Base-by-base conservation (phyloP, 1,140 invertebrate species). In the Nephila pilipes region DNA sequence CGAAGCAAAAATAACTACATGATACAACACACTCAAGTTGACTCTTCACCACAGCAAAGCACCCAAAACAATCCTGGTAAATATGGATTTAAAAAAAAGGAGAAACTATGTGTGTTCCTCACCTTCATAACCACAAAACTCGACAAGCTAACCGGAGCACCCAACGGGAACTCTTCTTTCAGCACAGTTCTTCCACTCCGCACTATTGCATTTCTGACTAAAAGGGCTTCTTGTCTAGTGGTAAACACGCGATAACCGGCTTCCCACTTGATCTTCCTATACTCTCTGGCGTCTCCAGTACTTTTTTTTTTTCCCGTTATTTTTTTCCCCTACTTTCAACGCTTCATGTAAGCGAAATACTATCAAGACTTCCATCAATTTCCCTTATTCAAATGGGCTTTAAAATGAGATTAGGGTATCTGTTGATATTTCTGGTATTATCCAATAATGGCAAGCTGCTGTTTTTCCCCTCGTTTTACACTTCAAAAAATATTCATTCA, bases 151-250 rank as follows among this genome's bases (percentile, higher is more conserved):
- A 25, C 14, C 36, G 22, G 80, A 75, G 29, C 25, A 18, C 69
- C 18, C 10, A 55, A 54, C 69, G 69, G 65, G 69, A 75, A 75
- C 69, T 75, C 69, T 75, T 75, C 69, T 75, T 36, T 75, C 69
- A 75, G 69, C 69, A 36, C 69, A 32, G 29, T 18, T 46, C 46
- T 75, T 75, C 69, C 69, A 75, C 69, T 75, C 69, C 38, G 63
- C 29, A 16, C 79, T 75, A 90, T 90, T 90, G 32, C 85, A 22
- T 81, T 55, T 55, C 69, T 85, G 90, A 91, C 79, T 91, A 93
- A 92, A 93, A 93, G 81, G 88, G 91, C 91, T 93, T 93, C 91
- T 93, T 80, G 91, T 87, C 63, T 87, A 63, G 83, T 87, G 83
- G 91, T 92, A 93, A 93, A 87, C 91, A 93, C 54, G 58, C 83